Percentiles rank a stretch among this genome's conserved stretches.
phyloP scores from a whole-genome alignment of 1,140 invertebrate genomes.

The Eupeodes corollae region DNA sequence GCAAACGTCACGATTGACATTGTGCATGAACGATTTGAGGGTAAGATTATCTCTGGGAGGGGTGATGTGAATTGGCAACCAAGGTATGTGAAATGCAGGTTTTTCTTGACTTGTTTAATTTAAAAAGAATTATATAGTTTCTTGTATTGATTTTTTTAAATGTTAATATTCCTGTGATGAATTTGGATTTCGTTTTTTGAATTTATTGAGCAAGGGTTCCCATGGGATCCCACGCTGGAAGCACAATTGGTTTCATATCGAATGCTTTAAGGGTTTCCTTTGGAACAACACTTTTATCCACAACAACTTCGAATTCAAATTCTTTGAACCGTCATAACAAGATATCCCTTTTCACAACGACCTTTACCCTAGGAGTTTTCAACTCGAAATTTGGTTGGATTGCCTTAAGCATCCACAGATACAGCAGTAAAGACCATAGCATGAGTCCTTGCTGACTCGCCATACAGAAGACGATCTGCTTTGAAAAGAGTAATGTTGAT shows the following conservation, averaged over 20 bases:
- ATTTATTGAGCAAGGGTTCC: slow-evolving; percentile 58
- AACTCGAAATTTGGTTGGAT: slow-evolving; percentile 64
- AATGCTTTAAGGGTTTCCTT: slow-evolving; percentile 63
- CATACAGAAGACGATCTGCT: slow-evolving; percentile 71
- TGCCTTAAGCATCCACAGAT: slow-evolving; percentile 54
- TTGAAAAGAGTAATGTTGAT: slow-evolving; percentile 62
- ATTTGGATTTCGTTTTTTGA: neutral
- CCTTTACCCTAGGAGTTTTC: slow-evolving; percentile 90
- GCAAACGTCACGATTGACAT: no score
- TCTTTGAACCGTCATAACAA: slow-evolving; percentile 78
- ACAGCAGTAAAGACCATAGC: slow-evolving; percentile 86
- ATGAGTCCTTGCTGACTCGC: slow-evolving; percentile 82
- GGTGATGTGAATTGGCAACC: no score
- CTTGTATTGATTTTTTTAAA: no score
- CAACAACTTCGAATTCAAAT: slow-evolving; percentile 80
- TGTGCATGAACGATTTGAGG: no score
- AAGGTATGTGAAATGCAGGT: no score
- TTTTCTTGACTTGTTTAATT: no score
- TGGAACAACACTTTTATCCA: slow-evolving; percentile 75
- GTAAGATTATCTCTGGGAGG: no score
- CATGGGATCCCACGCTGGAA: slow-evolving; percentile 91
- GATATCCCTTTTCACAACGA: slow-evolving; percentile 75
- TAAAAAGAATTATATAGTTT: no score
- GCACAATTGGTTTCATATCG: slow-evolving; percentile 57
- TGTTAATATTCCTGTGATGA: no score